phyloP scores from a whole-genome alignment of 2,797 vertebrate species.

The Hydrophis major region DNA sequence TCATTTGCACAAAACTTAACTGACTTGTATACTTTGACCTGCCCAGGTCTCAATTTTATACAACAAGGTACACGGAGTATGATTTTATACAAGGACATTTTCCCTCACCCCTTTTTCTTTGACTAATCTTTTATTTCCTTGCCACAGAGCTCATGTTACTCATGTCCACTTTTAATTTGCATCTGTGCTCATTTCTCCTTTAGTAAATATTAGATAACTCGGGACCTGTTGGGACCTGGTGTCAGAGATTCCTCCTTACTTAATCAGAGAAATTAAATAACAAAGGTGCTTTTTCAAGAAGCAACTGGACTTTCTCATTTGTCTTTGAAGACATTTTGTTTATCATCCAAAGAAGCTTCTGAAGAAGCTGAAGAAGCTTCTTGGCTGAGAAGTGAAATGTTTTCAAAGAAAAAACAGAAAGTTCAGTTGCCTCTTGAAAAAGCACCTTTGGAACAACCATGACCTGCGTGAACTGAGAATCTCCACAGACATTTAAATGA shows the following conservation, averaged over 20 bases:
- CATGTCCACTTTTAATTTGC: neutral
- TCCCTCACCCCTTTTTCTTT: neutral
- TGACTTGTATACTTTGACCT: neutral
- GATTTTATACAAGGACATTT: neutral
- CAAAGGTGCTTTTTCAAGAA: too few relatives aligned
- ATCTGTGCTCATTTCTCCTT: neutral
- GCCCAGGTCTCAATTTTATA: neutral
- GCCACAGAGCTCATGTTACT: neutral
- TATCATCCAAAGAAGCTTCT: too few relatives aligned
- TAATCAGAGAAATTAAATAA: neutral
- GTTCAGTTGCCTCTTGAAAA: too few relatives aligned
- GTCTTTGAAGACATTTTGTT: too few relatives aligned
- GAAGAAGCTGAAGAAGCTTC: too few relatives aligned
- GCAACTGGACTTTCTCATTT: too few relatives aligned
- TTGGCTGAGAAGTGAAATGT: too few relatives aligned
- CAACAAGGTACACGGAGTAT: neutral
- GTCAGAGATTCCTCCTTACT: neutral
- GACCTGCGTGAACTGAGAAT: too few relatives aligned
- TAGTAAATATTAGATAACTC: neutral
- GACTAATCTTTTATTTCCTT: neutral
- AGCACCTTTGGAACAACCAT: too few relatives aligned
- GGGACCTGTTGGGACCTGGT: neutral
- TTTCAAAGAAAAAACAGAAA: too few relatives aligned
- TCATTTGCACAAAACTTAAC: neutral
- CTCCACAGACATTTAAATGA: too few relatives aligned